A percentile compares a stretch with the other conserved stretches of the same genome.
Evolutionary conservation across 2,888 invertebrate genomes (phyloP).

Genomic region (Apamea epomidion): DNA sequence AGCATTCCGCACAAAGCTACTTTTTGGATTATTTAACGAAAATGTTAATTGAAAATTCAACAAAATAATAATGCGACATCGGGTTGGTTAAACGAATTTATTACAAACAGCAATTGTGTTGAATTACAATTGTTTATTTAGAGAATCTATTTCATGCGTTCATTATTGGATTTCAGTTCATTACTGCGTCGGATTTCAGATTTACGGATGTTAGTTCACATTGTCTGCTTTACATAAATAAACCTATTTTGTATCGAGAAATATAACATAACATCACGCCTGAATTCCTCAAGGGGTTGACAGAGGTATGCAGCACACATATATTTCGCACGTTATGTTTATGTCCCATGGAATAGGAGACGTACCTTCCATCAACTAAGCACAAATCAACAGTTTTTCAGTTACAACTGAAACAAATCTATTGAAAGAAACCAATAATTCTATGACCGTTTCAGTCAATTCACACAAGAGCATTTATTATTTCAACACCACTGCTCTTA

Average conservation of each 20-base stretch:
- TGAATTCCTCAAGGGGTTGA: not conserved
- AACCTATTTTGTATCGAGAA: not conserved
- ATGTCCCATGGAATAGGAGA: too few relatives aligned
- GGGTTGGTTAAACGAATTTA: slow-evolving; percentile 13
- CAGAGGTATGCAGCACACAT: not conserved
- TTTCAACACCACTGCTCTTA: too few relatives aligned
- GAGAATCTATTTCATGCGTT: not conserved
- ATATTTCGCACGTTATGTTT: too few relatives aligned
- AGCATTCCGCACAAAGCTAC: too few relatives aligned
- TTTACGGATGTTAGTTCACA: not conserved
- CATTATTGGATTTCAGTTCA: slow-evolving; percentile 1
- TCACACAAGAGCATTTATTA: too few relatives aligned
- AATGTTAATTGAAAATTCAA: slow-evolving; percentile 15
- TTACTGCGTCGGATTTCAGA: not conserved
- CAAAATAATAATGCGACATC: not conserved
- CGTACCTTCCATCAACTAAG: too few relatives aligned
- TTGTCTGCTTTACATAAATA: not conserved
- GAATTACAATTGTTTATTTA: slow-evolving; percentile 13
- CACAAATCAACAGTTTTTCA: too few relatives aligned
- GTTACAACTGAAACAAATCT: too few relatives aligned
- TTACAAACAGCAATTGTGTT: slow-evolving; percentile 17
- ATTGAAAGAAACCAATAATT: too few relatives aligned
- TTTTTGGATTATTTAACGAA: not conserved
- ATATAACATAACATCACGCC: not conserved
- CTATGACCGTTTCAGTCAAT: too few relatives aligned